These are phyloP conservation scores for Pempheris klunzingeri DNA, from an alignment of 2,797 vertebrate genomes.

Conservation along the genomic window DNA sequence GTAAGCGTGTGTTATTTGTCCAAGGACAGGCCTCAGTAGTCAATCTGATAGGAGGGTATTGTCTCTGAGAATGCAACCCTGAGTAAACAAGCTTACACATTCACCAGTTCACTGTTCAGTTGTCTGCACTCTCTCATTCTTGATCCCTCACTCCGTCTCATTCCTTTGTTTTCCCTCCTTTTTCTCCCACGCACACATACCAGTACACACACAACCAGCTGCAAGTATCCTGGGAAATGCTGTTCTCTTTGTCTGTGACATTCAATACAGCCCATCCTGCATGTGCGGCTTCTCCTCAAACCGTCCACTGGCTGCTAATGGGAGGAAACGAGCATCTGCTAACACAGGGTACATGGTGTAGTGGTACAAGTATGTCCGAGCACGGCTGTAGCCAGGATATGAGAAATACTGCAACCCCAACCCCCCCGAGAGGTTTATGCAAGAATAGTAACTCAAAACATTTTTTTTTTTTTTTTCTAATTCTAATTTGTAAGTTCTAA, in stretches of 20 bases:
- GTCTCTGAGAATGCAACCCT: slow-evolving; percentile 36
- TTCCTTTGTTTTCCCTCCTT: slow-evolving; percentile 52
- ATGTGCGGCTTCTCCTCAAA: slow-evolving; percentile 36
- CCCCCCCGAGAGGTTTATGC: neutral
- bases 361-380: neutral
- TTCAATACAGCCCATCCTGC: slow-evolving; percentile 56
- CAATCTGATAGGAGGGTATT: slow-evolving; percentile 45
- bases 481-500: neutral
- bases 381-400: neutral
- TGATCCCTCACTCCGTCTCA: slow-evolving; percentile 35
- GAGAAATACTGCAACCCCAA: neutral
- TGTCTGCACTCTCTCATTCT: slow-evolving; percentile 21
- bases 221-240: slow-evolving; percentile 55
- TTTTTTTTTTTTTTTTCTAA: neutral
- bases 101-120: slow-evolving; percentile 34
- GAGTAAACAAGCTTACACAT: slow-evolving; percentile 48
- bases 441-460: too few relatives aligned
- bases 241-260: slow-evolving; percentile 64
- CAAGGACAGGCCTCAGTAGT: slow-evolving; percentile 33
- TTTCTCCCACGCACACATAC: slow-evolving; percentile 47
- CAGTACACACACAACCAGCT: slow-evolving; percentile 47
- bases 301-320: slow-evolving; percentile 36
- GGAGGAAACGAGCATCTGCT: slow-evolving; percentile 21
- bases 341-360: neutral
- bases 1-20: slow-evolving; percentile 52